Conservation (phyloP, 2,797 vertebrate species). For the Rhodeus uyekii region DNA sequence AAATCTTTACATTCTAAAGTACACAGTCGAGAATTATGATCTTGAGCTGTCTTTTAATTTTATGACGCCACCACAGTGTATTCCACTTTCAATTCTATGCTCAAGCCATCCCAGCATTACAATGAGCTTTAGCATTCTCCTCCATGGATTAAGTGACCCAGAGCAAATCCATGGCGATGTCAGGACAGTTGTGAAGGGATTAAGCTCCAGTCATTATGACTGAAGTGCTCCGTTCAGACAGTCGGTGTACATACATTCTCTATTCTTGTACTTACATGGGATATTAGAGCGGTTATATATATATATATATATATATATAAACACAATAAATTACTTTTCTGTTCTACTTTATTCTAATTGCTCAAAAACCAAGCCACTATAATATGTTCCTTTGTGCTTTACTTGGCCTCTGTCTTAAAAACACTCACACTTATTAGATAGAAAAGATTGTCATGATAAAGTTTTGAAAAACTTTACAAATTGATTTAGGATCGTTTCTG, state of each 20-base stretch:
- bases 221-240: slow-evolving; percentile 46
- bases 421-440: neutral
- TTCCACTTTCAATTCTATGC: slow-evolving; percentile 20
- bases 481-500: neutral
- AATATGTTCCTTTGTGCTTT: neutral
- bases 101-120: slow-evolving; percentile 12
- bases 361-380: neutral
- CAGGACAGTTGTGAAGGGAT: slow-evolving; percentile 70
- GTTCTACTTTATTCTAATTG: neutral
- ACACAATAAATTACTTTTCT: slow-evolving; percentile 9
- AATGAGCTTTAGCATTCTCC: slow-evolving; percentile 46
- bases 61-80: neutral
- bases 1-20: neutral
- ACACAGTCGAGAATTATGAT: neutral
- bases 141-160: slow-evolving; percentile 77
- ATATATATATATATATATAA: neutral
- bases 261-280: slow-evolving; percentile 14
- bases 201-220: slow-evolving; percentile 73
- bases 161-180: slow-evolving; percentile 74
- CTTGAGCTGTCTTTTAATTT: neutral
- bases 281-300: neutral
- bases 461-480: neutral
- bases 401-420: neutral
- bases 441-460: neutral
- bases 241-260: slow-evolving; percentile 19